Percentiles rank a stretch among this genome's conserved stretches.
Evolutionary conservation across 2,888 invertebrate genomes (phyloP).

Genomic region (Crepidodera aurea): DNA sequence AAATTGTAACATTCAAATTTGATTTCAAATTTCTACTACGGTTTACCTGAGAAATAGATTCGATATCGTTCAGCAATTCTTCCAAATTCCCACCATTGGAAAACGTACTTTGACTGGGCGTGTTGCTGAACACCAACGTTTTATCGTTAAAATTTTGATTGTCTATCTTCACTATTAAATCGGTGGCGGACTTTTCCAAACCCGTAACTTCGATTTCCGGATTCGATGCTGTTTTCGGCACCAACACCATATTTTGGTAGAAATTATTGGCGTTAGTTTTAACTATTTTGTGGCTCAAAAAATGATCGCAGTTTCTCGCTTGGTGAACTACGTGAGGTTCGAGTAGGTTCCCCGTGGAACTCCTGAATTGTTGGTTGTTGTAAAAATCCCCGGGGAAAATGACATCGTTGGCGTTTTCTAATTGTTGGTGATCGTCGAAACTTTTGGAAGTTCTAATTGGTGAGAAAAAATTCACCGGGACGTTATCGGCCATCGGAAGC

Average conservation of each 20-base stretch:
- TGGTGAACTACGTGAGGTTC: constrained; percentile 8
- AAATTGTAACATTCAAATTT: no score
- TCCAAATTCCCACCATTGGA: constrained; percentile 70
- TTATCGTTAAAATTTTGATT: constrained; percentile 52
- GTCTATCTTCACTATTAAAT: constrained; percentile 59
- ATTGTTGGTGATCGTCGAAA: constrained; percentile 50
- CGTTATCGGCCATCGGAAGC: constrained; percentile 38
- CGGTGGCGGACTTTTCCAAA: constrained; percentile 54
- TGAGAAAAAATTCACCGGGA: constrained; percentile 49
- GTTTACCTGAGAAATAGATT: constrained; percentile 64
- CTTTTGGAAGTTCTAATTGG: constrained; percentile 54
- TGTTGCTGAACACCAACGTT: constrained; percentile 44
- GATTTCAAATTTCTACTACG: no score
- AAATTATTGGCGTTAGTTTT: constrained; percentile 47
- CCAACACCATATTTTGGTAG: constrained; percentile 49
- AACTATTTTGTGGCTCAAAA: constrained; percentile 45
- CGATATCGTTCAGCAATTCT: constrained; percentile 73
- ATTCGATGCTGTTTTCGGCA: constrained; percentile 40
- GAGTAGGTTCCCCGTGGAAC: constrained; percentile 21
- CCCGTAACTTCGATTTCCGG: constrained; percentile 38
- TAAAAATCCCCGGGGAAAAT: constrained; percentile 42
- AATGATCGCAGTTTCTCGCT: constrained; percentile 21
- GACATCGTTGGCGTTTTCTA: constrained; percentile 12
- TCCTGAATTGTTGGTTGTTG: constrained; percentile 21
- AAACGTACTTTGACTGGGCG: constrained; percentile 54